Evolutionary conservation across 2,113 vertebrate species (phyloP).

Genomic region (Xiphophorus couchianus): DNA sequence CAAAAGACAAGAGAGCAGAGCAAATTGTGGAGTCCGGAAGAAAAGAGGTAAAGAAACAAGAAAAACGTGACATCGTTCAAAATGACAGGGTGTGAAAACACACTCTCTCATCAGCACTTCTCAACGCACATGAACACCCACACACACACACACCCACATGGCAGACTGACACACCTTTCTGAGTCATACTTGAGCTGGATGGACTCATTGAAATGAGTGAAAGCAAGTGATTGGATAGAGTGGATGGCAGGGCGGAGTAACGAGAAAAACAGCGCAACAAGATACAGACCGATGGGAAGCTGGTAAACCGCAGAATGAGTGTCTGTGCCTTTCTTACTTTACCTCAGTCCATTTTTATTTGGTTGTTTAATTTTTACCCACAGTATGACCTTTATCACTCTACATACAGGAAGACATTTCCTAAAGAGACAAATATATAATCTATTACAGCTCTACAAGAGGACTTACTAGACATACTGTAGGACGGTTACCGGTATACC

Average conservation of each 20-base stretch:
- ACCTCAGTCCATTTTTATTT: background rate
- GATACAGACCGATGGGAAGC: constrained; percentile 62
- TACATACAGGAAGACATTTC: too few species aligned
- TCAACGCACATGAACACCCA: constrained; percentile 35
- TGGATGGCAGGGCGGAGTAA: constrained; percentile 66
- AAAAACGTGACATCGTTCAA: constrained; percentile 68
- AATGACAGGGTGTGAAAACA: constrained; percentile 75
- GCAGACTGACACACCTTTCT: constrained; percentile 84
- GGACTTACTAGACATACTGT: too few species aligned
- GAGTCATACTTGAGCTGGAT: constrained; percentile 86
- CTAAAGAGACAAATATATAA: too few species aligned
- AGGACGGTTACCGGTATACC: too few species aligned
- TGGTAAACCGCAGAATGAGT: constrained; percentile 35
- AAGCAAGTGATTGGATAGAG: constrained; percentile 72
- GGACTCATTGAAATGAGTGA: constrained; percentile 78
- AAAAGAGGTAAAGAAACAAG: constrained; percentile 62
- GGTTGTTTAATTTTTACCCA: background rate
- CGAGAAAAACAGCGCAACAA: constrained; percentile 60
- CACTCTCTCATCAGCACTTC: constrained; percentile 22
- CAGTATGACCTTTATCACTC: too few species aligned
- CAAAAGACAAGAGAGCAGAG: constrained; percentile 55
- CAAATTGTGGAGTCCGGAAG: constrained; percentile 69
- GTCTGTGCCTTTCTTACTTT: constrained; percentile 8
- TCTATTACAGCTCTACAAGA: too few species aligned
- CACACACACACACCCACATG: constrained; percentile 72